phyloP scores from a whole-genome alignment of 2,797 vertebrate genomes.

The Poliocrania exsul region DNA sequence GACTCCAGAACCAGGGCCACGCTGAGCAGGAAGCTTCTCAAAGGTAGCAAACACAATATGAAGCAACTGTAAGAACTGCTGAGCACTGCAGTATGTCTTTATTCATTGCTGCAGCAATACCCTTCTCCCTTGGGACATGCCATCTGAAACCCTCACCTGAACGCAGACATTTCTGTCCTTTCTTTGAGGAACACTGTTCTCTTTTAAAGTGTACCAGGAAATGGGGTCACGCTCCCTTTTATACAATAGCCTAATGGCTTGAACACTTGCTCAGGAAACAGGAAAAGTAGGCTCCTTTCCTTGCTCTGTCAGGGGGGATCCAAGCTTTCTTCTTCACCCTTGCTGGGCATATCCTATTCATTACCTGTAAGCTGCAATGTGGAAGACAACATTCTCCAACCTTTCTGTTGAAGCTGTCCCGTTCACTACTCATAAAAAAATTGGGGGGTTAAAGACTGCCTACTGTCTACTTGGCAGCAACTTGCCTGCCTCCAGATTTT shows the following conservation, averaged over 20 bases:
- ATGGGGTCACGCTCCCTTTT: constrained; percentile 34
- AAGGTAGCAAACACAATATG: not conserved
- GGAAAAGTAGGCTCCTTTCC: constrained; percentile 61
- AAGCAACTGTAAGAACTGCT: constrained; percentile 1
- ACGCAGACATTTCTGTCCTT: constrained; percentile 29
- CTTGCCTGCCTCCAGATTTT: not conserved
- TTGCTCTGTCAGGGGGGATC: constrained; percentile 14
- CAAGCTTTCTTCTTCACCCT: not conserved
- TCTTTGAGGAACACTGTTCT: constrained; percentile 54
- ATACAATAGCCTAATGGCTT: constrained; percentile 67
- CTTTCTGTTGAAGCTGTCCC: not conserved
- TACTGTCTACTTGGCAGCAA: not conserved
- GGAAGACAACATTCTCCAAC: not conserved
- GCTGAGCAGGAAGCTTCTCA: constrained; percentile 37
- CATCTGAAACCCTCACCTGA: constrained; percentile 62
- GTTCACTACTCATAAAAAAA: not conserved
- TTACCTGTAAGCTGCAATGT: not conserved
- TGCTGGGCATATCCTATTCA: not conserved
- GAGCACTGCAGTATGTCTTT: constrained; percentile 21
- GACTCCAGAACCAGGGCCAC: not conserved
- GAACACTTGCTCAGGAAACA: constrained; percentile 71
- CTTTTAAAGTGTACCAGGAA: constrained; percentile 48
- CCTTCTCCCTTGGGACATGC: constrained; percentile 13
- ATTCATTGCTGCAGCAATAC: not conserved
- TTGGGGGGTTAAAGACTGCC: not conserved